phyloP scores from a whole-genome alignment of 2,797 vertebrate genomes.

The Gallirallus australis region DNA sequence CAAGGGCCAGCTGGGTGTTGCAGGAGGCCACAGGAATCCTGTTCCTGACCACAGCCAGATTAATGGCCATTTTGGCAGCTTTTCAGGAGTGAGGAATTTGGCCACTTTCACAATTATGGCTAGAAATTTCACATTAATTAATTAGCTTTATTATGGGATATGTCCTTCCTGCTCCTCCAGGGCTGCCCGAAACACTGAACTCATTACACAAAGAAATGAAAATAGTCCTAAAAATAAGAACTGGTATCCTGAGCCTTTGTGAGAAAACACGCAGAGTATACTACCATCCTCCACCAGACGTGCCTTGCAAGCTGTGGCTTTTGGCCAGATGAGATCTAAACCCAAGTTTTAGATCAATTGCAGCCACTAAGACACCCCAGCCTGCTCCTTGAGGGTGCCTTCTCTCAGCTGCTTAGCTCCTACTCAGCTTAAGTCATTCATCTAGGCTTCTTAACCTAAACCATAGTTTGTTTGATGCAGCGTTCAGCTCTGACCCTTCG shows the following conservation, averaged over 20 bases:
- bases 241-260: constrained; percentile 20
- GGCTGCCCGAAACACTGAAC: constrained; percentile 53
- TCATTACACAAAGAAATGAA: constrained; percentile 59
- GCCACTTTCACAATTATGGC: constrained; percentile 64
- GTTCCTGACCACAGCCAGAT: constrained; percentile 54
- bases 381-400: neutral
- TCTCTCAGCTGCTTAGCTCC: neutral
- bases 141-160: constrained; percentile 61
- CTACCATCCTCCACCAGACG: neutral
- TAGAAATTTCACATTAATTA: constrained; percentile 63
- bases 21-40: constrained; percentile 65
- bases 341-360: neutral
- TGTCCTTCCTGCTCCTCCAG: constrained; percentile 59
- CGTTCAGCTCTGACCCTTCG: neutral
- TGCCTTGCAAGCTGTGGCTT: constrained; percentile 19
- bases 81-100: constrained; percentile 56
- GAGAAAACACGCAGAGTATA: neutral
- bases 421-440: neutral
- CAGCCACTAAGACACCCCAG: neutral
- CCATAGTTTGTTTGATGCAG: neutral
- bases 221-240: constrained; percentile 60
- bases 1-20: neutral
- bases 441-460: neutral
- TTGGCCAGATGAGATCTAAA: constrained; percentile 36
- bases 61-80: constrained; percentile 56